A percentile compares a stretch with the other conserved stretches of the same genome.
phyloP scores from a whole-genome alignment of 2,797 vertebrate genomes.

The Sebastes itinus region DNA sequence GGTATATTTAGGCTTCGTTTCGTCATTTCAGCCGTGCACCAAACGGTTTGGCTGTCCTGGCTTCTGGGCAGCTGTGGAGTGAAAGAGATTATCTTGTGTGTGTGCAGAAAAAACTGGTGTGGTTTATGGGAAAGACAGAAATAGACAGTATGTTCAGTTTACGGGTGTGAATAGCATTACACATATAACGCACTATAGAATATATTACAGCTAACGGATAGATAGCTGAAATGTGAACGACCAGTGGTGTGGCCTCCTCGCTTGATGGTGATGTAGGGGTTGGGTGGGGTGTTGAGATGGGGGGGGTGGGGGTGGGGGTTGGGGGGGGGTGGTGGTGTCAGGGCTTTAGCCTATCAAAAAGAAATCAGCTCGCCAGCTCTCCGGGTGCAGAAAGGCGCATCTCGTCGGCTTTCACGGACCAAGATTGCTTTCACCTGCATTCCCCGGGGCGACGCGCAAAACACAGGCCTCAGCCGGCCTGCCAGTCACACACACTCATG shows the following conservation, averaged over 20 bases:
- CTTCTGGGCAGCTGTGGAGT: slow-evolving; percentile 35
- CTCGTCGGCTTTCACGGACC: slow-evolving; percentile 81
- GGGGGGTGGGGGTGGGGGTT: background rate
- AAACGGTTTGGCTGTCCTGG: slow-evolving; percentile 25
- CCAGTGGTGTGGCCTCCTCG: slow-evolving; percentile 35
- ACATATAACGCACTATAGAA: background rate
- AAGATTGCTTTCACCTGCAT: slow-evolving; percentile 86
- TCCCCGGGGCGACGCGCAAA: slow-evolving; percentile 76
- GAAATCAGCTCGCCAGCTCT: slow-evolving; percentile 81
- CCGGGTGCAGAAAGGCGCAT: slow-evolving; percentile 81
- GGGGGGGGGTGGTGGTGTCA: slow-evolving; percentile 58
- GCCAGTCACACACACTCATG: slow-evolving; percentile 70
- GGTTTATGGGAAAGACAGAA: background rate
- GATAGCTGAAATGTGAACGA: slow-evolving; percentile 42
- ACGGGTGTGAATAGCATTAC: background rate
- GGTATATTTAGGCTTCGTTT: slow-evolving; percentile 52
- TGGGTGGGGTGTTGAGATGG: slow-evolving; percentile 29
- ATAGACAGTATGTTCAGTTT: background rate
- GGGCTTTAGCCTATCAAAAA: slow-evolving; percentile 82
- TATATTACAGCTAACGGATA: slow-evolving; percentile 45
- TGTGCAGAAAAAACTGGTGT: slow-evolving; percentile 4
- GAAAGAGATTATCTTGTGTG: slow-evolving; percentile 27
- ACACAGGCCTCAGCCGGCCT: slow-evolving; percentile 79
- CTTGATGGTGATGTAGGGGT: slow-evolving; percentile 41
- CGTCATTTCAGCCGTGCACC: slow-evolving; percentile 37